Evolutionary conservation across 2,888 invertebrate species (phyloP).

Genomic region (Drosophila mayaguana): DNA sequence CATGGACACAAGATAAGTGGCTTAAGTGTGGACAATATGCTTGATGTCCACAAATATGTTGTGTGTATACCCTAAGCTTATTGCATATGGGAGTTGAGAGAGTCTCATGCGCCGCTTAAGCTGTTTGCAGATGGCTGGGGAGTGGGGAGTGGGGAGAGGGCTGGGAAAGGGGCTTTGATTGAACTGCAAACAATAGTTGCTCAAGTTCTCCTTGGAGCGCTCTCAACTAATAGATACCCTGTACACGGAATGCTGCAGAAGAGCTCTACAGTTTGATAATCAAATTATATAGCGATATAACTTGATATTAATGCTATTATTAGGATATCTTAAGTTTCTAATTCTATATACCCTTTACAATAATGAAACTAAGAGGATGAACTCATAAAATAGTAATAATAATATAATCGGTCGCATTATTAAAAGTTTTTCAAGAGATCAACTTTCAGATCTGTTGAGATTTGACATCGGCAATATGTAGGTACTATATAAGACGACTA

Average conservation of each 20-base stretch:
- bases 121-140: not conserved
- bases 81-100: not conserved
- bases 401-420: too few species aligned
- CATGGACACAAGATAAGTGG: slow-evolving; percentile 30
- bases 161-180: not conserved
- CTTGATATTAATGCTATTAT: too few species aligned
- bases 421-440: too few species aligned
- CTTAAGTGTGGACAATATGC: slow-evolving; percentile 25
- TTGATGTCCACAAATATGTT: slow-evolving; percentile 14
- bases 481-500: too few species aligned
- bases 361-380: too few species aligned
- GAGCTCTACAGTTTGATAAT: not conserved
- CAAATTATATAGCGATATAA: too few species aligned
- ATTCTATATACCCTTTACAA: too few species aligned
- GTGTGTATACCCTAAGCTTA: slow-evolving; percentile 1
- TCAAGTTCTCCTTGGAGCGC: not conserved
- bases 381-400: too few species aligned
- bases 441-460: too few species aligned
- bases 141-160: too few species aligned
- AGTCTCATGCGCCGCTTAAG: not conserved
- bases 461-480: too few species aligned
- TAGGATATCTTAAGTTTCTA: too few species aligned
- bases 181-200: not conserved
- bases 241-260: not conserved
- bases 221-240: not conserved